Conservation (phyloP, 1,140 invertebrate genomes). For the Zaprionus nigranus region DNA sequence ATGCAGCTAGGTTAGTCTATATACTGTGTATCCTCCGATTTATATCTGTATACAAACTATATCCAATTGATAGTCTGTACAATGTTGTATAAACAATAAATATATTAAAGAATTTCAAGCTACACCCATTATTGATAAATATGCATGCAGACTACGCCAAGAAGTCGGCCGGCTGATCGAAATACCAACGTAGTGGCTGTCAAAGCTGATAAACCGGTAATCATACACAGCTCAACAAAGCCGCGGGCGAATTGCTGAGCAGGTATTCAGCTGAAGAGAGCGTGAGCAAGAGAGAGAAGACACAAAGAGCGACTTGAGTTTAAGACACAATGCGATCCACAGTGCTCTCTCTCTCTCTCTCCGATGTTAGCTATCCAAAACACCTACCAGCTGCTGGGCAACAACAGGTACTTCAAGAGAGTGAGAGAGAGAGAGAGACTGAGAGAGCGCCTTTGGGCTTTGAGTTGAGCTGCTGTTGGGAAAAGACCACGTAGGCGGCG, state of each 20-base stretch:
- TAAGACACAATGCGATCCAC: conserved; percentile 23
- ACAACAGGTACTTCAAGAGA: conserved; percentile 35
- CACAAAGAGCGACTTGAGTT: background rate
- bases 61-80: no score
- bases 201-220: conserved; percentile 48
- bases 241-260: background rate
- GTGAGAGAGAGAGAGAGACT: background rate
- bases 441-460: background rate
- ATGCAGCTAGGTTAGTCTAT: conserved; percentile 11
- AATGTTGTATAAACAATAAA: conserved; percentile 67
- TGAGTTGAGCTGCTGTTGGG: conserved; percentile 4
- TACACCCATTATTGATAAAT: conserved; percentile 27
- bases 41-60: conserved; percentile 59
- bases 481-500: conserved; percentile 52
- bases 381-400: conserved; percentile 43
- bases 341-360: background rate
- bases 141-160: conserved; percentile 20
- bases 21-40: conserved; percentile 42
- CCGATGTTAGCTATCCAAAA: background rate
- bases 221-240: conserved; percentile 27
- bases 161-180: conserved; percentile 44
- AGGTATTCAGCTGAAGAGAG: conserved; percentile 17
- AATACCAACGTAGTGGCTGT: conserved; percentile 21
- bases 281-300: background rate
- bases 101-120: conserved; percentile 17